Conservation (phyloP, 2,113 vertebrate species). For the Mastomys natalensis region DNA sequence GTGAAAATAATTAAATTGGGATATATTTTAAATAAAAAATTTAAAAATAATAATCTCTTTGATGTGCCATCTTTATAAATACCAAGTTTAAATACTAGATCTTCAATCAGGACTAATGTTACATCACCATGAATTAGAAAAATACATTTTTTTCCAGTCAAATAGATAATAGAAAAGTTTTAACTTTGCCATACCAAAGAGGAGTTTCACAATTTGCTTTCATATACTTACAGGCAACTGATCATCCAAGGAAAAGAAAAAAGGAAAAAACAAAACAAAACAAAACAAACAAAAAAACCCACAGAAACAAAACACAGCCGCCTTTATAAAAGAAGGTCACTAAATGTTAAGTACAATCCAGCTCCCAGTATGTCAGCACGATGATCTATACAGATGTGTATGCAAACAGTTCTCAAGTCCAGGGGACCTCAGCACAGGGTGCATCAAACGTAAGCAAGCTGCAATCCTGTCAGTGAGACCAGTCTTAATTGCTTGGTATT, state of each 20-base stretch:
- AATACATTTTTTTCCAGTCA: slow-evolving; percentile 80
- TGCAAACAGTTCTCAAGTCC: slow-evolving; percentile 66
- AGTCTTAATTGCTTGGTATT: slow-evolving; percentile 32
- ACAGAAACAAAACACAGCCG: background rate
- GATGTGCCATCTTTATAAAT: slow-evolving; percentile 73
- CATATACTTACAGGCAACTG: slow-evolving; percentile 69
- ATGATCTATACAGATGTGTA: slow-evolving; percentile 69
- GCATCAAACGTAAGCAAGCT: slow-evolving; percentile 55
- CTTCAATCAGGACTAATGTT: slow-evolving; percentile 73
- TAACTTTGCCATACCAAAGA: slow-evolving; percentile 72
- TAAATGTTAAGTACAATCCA: slow-evolving; percentile 75
- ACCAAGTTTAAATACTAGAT: slow-evolving; percentile 75
- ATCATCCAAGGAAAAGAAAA: slow-evolving; percentile 49
- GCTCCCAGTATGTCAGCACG: slow-evolving; percentile 63
- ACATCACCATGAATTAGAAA: slow-evolving; percentile 81
- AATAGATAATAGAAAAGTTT: slow-evolving; percentile 74
- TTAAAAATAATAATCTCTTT: slow-evolving; percentile 82
- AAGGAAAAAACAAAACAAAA: background rate
- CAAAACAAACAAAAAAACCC: background rate
- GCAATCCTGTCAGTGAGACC: slow-evolving; percentile 48
- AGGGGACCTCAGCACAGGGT: slow-evolving; percentile 46
- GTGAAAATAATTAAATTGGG: slow-evolving; percentile 71
- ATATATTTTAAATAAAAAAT: slow-evolving; percentile 79
- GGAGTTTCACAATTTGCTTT: slow-evolving; percentile 74
- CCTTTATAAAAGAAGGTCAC: slow-evolving; percentile 82